Evolutionary conservation across 1,140 invertebrate genomes (phyloP).

Genomic region (Parapsyche elsis): DNA sequence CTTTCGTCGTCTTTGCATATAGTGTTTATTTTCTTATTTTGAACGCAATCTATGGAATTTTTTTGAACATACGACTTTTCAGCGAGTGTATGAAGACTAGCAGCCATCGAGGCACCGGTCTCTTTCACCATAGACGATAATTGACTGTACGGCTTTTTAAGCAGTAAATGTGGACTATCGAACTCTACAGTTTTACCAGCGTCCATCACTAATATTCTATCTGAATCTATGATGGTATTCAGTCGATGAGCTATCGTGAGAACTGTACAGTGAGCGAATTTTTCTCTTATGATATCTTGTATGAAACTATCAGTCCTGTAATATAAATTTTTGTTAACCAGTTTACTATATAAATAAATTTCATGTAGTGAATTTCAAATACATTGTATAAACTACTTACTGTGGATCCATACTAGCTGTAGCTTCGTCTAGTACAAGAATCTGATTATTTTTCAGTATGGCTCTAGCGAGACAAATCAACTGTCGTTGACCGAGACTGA

Average conservation of each 20-base stretch:
- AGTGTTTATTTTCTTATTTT: not conserved
- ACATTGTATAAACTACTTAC: constrained; percentile 37
- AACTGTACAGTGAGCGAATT: constrained; percentile 75
- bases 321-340: constrained; percentile 41
- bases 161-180: constrained; percentile 71
- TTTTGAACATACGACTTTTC: constrained; percentile 44
- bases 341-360: constrained; percentile 69
- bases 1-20: constrained; percentile 25
- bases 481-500: constrained; percentile 80
- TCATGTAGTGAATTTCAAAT: no score
- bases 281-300: constrained; percentile 70
- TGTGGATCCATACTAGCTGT: constrained; percentile 78
- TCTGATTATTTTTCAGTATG: constrained; percentile 73
- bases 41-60: not conserved
- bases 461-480: constrained; percentile 81
- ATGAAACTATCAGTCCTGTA: constrained; percentile 73
- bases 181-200: constrained; percentile 70
- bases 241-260: constrained; percentile 81
- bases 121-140: constrained; percentile 78
- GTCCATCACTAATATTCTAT: constrained; percentile 80
- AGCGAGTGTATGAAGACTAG: not conserved
- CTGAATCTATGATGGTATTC: constrained; percentile 86
- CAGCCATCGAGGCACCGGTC: constrained; percentile 65
- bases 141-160: constrained; percentile 70
- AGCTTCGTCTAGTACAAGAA: constrained; percentile 79